These are phyloP conservation scores for Siphonodentalium dalli DNA, from an alignment of 2,888 invertebrate genomes.

Conservation along the genomic window DNA sequence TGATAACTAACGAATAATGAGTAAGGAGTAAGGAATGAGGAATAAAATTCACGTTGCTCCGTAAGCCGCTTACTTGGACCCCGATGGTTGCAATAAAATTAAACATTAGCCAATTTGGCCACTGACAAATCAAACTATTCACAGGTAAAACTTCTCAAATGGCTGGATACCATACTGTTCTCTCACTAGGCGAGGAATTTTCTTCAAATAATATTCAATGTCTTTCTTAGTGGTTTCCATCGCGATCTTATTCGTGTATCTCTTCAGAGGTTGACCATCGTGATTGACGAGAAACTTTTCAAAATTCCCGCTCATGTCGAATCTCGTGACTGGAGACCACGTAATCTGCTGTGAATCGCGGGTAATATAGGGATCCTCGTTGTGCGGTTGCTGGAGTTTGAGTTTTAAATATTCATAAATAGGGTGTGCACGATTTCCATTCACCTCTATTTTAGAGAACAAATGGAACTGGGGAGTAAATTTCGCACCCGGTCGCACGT, in stretches of 20 bases:
- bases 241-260: conserved; percentile 22
- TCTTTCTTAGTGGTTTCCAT: conserved; percentile 26
- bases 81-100: too few relatives aligned
- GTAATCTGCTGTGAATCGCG: conserved; percentile 12
- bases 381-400: conserved; percentile 23
- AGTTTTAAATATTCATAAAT: conserved; percentile 31
- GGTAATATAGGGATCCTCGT: conserved; percentile 27
- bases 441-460: conserved; percentile 29
- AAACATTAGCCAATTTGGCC: too few relatives aligned
- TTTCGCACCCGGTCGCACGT: conserved; percentile 30
- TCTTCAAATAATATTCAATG: conserved; percentile 23
- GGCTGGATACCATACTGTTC: conserved; percentile 14
- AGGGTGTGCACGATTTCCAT: conserved; percentile 24
- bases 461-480: conserved; percentile 32
- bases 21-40: too few relatives aligned
- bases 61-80: too few relatives aligned
- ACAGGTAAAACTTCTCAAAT: too few relatives aligned
- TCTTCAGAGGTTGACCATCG: conserved; percentile 30
- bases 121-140: too few relatives aligned
- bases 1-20: too few relatives aligned
- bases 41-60: too few relatives aligned
- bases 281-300: conserved; percentile 33
- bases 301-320: conserved; percentile 33
- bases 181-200: conserved; percentile 24
- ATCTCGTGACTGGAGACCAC: conserved; percentile 31